These are phyloP conservation scores for Diplazon laetatorius DNA, from an alignment of 2,888 invertebrate species.

Conservation along the genomic window DNA sequence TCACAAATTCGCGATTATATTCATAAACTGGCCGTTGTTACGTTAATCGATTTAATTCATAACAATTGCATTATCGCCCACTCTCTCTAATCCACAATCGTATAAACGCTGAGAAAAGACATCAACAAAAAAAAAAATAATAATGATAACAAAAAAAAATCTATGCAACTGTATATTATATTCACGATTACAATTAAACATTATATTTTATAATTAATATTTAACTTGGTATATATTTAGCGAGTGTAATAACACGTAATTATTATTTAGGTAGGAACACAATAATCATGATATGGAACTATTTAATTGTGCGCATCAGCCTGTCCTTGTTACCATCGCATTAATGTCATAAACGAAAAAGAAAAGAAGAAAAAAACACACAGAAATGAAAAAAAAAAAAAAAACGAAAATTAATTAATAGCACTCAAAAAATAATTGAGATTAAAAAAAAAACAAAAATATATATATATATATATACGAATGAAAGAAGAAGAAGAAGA, in stretches of 20 bases:
- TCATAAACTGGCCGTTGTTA: constrained; percentile 43
- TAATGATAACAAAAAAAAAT: constrained; percentile 50
- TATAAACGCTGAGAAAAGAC: constrained; percentile 47
- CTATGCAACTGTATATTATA: constrained; percentile 75
- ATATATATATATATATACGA: too few species aligned
- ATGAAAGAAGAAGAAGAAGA: neutral
- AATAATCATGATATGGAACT: constrained; percentile 58
- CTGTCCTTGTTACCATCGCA: constrained; percentile 67
- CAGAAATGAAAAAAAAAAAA: too few species aligned
- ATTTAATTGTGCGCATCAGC: constrained; percentile 63
- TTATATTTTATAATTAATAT: constrained; percentile 77
- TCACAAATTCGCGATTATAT: constrained; percentile 39
- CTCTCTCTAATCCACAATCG: constrained; percentile 47
- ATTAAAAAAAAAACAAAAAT: constrained; percentile 61
- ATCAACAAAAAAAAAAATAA: too few species aligned
- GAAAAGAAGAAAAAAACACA: constrained; percentile 17
- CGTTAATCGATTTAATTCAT: constrained; percentile 47
- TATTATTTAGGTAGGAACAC: constrained; percentile 59
- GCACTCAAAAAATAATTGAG: constrained; percentile 27
- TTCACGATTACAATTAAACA: constrained; percentile 70
- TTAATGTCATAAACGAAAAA: constrained; percentile 66
- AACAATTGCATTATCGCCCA: constrained; percentile 53
- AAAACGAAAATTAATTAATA: too few species aligned
- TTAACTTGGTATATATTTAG: constrained; percentile 71
- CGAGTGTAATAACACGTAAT: constrained; percentile 60